A percentile compares a stretch with the other conserved stretches of the same genome.
These are phyloP conservation scores for Actinostola sp. DNA, from an alignment of 92 coral and sea anemone genomes.

Conservation along the genomic window DNA sequence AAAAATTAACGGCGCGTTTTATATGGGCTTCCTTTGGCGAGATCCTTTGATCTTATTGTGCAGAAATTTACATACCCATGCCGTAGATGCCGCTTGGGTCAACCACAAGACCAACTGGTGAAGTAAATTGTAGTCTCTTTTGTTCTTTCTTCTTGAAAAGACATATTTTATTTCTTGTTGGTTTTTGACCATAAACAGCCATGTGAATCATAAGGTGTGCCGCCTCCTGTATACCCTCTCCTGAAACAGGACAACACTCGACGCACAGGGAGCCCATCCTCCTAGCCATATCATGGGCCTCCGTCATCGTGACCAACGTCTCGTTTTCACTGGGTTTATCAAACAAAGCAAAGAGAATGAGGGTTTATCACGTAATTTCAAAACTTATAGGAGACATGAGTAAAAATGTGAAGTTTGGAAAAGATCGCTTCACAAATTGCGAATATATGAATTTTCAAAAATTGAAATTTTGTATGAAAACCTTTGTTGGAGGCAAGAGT, in stretches of 20 bases:
- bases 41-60: background rate
- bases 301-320: background rate
- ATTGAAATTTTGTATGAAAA: too few species aligned
- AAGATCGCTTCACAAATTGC: too few species aligned
- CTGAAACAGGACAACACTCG: constrained; percentile 19
- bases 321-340: background rate
- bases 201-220: constrained; percentile 11
- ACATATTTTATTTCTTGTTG: background rate
- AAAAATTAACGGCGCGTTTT: too few species aligned
- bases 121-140: background rate
- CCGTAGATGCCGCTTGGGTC: constrained; percentile 23
- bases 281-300: constrained; percentile 1
- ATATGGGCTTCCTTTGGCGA: background rate
- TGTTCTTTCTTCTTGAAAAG: constrained; percentile 15
- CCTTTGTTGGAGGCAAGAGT: too few species aligned
- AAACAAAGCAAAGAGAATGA: too few species aligned
- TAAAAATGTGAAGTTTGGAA: too few species aligned
- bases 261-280: constrained; percentile 17
- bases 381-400: too few species aligned
- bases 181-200: constrained; percentile 33
- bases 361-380: too few species aligned
- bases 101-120: constrained; percentile 10
- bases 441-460: too few species aligned
- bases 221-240: constrained; percentile 22
- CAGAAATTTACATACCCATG: constrained; percentile 27